These are phyloP conservation scores for Apis dorsata DNA, from an alignment of 1,140 invertebrate species.

Conservation along the genomic window DNA sequence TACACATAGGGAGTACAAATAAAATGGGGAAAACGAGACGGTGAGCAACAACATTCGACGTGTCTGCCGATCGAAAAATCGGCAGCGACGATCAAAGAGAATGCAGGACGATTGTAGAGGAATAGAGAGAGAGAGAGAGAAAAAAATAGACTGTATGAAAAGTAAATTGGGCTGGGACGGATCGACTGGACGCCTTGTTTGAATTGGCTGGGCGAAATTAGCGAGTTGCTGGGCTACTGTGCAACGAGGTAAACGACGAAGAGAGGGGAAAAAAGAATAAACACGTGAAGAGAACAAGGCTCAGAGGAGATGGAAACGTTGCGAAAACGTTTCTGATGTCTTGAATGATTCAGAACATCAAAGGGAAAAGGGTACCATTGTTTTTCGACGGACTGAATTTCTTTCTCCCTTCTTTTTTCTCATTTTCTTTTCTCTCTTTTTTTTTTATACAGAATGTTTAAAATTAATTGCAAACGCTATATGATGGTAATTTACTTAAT, in stretches of 20 bases:
- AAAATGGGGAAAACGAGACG: not conserved
- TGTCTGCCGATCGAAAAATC: not conserved
- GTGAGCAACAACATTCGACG: not conserved
- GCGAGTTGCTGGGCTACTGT: not conserved
- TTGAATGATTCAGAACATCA: not conserved
- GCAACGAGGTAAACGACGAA: not conserved
- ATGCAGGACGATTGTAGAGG: not conserved
- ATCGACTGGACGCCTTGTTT: slow-evolving; percentile 2
- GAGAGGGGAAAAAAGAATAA: not conserved
- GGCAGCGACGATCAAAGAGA: not conserved
- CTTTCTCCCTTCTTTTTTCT: too few relatives aligned
- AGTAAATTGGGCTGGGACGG: not conserved
- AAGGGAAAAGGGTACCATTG: not conserved
- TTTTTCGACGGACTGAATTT: not conserved
- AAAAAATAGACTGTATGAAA: not conserved
- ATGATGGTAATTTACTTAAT: too few relatives aligned
- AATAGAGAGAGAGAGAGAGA: not conserved
- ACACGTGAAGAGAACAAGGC: too few relatives aligned
- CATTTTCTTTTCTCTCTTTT: too few relatives aligned
- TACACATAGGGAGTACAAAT: not conserved
- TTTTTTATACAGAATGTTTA: too few relatives aligned
- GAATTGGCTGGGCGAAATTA: not conserved
- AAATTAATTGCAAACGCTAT: too few relatives aligned
- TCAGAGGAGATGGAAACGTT: slow-evolving; percentile 2
- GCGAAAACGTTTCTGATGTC: not conserved